Base-by-base conservation (phyloP, 2,888 invertebrate species). In the Caenorhabditis japonica region DNA sequence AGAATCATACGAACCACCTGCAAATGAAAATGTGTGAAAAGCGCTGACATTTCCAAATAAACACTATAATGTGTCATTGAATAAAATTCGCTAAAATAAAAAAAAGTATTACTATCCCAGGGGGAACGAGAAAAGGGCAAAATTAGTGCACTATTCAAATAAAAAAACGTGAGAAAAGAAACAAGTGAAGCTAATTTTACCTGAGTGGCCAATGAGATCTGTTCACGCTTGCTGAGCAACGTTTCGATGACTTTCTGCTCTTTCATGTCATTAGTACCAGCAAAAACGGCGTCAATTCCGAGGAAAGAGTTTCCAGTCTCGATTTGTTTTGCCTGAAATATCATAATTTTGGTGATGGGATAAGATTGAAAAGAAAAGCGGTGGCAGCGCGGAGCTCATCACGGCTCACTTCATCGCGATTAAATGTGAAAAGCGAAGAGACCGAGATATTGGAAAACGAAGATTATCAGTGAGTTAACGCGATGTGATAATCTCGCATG, bases 1-100 rank as follows among this genome's bases (percentile, higher is more conserved):
- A 99, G 91, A 80, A 99, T 97, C 99, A 99, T 99, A 89, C 97
- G 96, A 56, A 97, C 97, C 76, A 99, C 91, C 84, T 84, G 60
- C 17, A 70, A 53, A 39, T 17, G 38, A 23, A 34, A 21, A 21
- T n/a, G n/a, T n/a, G n/a, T n/a, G n/a, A n/a, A n/a, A n/a, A n/a
- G n/a, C n/a, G n/a, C n/a, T n/a, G n/a, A n/a, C n/a, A n/a, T n/a
- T n/a, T n/a, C n/a, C n/a, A n/a, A n/a, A n/a, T n/a, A n/a, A n/a
- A n/a, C n/a, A n/a, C n/a, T n/a, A n/a, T n/a, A n/a, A n/a, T n/a
- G n/a, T n/a, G n/a, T n/a, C n/a, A n/a, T n/a, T n/a, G n/a, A n/a
- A n/a, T n/a, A n/a, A n/a, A n/a, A n/a, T n/a, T n/a, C n/a, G n/a
- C n/a, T n/a, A n/a, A n/a, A n/a, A n/a, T n/a, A n/a, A n/a, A n/a